Base-by-base conservation (phyloP, 2,888 invertebrate species). In the Timandra comae region DNA sequence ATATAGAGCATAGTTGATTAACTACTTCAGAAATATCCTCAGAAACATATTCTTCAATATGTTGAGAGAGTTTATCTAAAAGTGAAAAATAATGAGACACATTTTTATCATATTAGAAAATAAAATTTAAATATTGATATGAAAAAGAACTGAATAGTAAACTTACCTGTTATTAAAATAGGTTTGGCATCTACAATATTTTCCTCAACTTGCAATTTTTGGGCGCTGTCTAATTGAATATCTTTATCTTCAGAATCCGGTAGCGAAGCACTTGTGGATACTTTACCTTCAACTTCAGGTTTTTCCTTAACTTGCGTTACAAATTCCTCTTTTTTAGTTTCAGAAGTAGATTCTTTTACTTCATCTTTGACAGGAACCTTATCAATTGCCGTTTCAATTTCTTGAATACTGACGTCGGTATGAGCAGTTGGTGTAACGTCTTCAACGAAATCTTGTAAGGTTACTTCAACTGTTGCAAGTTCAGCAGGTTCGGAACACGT, bases 31-130 rank as follows among this genome's bases (percentile, higher is more conserved):
- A 37, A 19, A 56, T 37, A 29, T 69, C 59, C 7, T 56, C 49
- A 21, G 62, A 56, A 30, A 68, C 41, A 38, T 61, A 70, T 29
- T 70, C 56, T 34, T 67, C 50, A 24, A 74, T 62, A 40, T 61
- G 53, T 22, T 57, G 44, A 24, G 62, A 44, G n/a, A 75, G 40
- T 21, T 34, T 32, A 29, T 51, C 67, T 68, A n/a, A n/a, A n/a
- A n/a, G n/a, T n/a, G n/a, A n/a, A n/a, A n/a, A n/a, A n/a, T n/a
- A n/a, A n/a, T n/a, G n/a, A n/a, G n/a, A n/a, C n/a, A n/a, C n/a
- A n/a, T n/a, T n/a, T n/a, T n/a, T n/a, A n/a, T n/a, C n/a, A n/a
- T n/a, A n/a, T n/a, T n/a, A n/a, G 35, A 27, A 23, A 7, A 31
- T 21, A 11, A 28, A 7, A 4, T 12, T 12, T 19, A 4, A 7